Percentiles rank a stretch among this genome's conserved stretches.
phyloP scores from a whole-genome alignment of 2,797 vertebrate species.

The Stomatorhinus walkeri region DNA sequence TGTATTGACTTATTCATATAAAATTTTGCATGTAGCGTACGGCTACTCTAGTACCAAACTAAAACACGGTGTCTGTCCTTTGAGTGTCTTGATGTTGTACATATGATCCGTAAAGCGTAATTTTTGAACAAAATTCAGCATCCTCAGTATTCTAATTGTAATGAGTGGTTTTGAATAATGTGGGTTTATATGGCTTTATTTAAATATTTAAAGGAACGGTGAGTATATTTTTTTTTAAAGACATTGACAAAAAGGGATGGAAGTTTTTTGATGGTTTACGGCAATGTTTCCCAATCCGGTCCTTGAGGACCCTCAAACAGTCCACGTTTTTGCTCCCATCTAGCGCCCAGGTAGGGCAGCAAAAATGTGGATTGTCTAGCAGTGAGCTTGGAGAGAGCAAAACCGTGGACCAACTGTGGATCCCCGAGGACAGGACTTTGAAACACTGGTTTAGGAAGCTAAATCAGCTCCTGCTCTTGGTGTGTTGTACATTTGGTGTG shows the following conservation, averaged over 20 bases:
- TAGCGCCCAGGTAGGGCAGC: background rate
- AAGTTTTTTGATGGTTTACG: background rate
- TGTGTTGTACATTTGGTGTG: background rate
- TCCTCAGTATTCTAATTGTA: background rate
- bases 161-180: background rate
- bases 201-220: background rate
- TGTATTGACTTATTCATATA: background rate
- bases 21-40: background rate
- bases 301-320: background rate
- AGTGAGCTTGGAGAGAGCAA: background rate
- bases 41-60: background rate
- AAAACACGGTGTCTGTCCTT: background rate
- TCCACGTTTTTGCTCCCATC: background rate
- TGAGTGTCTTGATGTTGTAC: background rate
- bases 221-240: background rate
- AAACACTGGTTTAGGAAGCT: background rate
- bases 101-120: background rate
- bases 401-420: background rate
- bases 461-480: background rate
- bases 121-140: background rate
- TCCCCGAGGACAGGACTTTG: background rate
- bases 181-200: conserved; percentile 1
- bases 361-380: background rate
- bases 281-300: background rate
- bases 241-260: background rate